These are phyloP conservation scores for Drosophila nigrodunni DNA, from an alignment of 1,140 invertebrate genomes.

Conservation along the genomic window DNA sequence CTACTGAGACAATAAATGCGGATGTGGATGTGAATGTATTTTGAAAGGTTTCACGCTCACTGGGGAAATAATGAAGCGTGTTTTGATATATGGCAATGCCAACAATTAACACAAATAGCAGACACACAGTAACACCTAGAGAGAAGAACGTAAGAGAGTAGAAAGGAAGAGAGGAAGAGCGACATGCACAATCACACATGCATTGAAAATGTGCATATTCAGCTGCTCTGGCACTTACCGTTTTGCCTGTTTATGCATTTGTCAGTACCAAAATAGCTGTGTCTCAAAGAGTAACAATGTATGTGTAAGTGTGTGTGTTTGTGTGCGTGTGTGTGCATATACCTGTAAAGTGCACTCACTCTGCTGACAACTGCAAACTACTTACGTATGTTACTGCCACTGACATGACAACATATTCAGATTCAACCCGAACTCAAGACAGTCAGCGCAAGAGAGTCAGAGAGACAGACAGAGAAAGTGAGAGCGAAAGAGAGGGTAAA, in stretches of 20 bases:
- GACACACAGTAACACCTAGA: conserved; percentile 10
- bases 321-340: conserved; percentile 19
- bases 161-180: background rate
- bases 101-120: conserved; percentile 56
- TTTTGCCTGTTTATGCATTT: conserved; percentile 50
- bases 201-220: conserved; percentile 28
- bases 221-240: conserved; percentile 32
- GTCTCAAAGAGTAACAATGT: no score
- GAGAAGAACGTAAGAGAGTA: background rate
- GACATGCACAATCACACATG: background rate
- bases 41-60: conserved; percentile 9
- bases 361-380: conserved; percentile 76
- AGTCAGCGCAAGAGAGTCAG: conserved; percentile 19
- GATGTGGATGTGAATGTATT: conserved; percentile 10
- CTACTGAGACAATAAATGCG: background rate
- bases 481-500: background rate
- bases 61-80: conserved; percentile 37
- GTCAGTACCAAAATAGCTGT: conserved; percentile 42
- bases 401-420: conserved; percentile 61
- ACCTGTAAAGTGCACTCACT: conserved; percentile 65
- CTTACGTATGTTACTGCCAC: conserved; percentile 72
- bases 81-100: conserved; percentile 54
- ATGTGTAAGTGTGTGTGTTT: conserved; percentile 8
- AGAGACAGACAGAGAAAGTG: conserved; percentile 11
- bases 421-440: conserved; percentile 22